Evolutionary conservation across 2,888 invertebrate species (phyloP).

Genomic region (Agriotes lineatus): DNA sequence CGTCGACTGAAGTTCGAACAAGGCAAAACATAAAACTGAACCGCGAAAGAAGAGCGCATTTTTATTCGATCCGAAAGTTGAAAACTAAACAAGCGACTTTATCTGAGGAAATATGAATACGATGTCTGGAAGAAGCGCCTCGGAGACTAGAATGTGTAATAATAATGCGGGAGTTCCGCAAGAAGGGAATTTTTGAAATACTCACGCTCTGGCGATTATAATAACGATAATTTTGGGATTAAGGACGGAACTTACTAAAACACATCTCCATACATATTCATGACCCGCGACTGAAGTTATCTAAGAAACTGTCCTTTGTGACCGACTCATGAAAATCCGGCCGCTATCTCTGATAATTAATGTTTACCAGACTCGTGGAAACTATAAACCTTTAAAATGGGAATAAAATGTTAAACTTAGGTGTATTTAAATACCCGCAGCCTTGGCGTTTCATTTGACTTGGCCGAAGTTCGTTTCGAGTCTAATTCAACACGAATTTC

Average conservation of each 20-base stretch:
- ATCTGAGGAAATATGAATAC: slow-evolving; percentile 36
- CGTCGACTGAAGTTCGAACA: neutral
- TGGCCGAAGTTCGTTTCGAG: neutral
- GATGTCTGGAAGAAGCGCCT: slow-evolving; percentile 30
- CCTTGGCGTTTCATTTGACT: neutral
- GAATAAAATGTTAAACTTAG: slow-evolving; percentile 59
- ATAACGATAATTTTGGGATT: slow-evolving; percentile 59
- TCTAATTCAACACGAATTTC: neutral
- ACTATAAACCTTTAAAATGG: slow-evolving; percentile 61
- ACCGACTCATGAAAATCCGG: slow-evolving; percentile 52
- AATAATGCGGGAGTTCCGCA: slow-evolving; percentile 34
- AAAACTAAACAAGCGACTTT: slow-evolving; percentile 28
- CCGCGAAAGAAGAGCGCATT: slow-evolving; percentile 1
- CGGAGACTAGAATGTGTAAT: slow-evolving; percentile 28
- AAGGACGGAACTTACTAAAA: slow-evolving; percentile 55
- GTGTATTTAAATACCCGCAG: slow-evolving; percentile 43
- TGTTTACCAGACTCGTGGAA: slow-evolving; percentile 58
- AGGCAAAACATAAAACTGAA: neutral
- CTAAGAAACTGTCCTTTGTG: slow-evolving; percentile 59
- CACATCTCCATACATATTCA: slow-evolving; percentile 60
- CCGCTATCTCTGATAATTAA: slow-evolving; percentile 58
- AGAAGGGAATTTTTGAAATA: slow-evolving; percentile 45
- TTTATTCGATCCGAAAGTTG: slow-evolving; percentile 30
- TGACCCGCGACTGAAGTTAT: slow-evolving; percentile 54
- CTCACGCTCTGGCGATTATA: slow-evolving; percentile 51